These are phyloP conservation scores for Agrenia bidenticulata DNA, from an alignment of 2,888 invertebrate genomes.

Conservation along the genomic window DNA sequence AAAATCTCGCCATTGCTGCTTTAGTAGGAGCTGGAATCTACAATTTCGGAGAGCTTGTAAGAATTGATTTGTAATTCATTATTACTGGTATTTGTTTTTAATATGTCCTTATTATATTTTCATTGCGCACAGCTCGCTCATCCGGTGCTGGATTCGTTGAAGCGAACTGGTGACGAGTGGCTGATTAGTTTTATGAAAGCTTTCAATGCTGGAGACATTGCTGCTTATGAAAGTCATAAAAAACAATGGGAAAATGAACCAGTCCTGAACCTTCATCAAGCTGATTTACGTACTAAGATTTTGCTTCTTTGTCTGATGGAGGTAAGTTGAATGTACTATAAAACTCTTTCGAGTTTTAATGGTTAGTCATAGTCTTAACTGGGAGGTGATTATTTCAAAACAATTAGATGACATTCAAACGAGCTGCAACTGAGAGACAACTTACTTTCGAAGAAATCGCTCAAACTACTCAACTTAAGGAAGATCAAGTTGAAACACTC, in stretches of 20 bases:
- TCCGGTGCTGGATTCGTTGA: slow-evolving; percentile 83
- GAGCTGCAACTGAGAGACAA: slow-evolving; percentile 81
- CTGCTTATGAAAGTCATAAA: slow-evolving; percentile 71
- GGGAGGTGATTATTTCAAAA: neutral
- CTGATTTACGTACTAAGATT: slow-evolving; percentile 85
- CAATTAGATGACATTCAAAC: slow-evolving; percentile 88
- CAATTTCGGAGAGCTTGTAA: slow-evolving; percentile 90
- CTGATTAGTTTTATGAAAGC: slow-evolving; percentile 79
- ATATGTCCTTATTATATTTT: slow-evolving; percentile 14
- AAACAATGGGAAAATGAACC: slow-evolving; percentile 76
- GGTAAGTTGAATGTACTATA: slow-evolving; percentile 57
- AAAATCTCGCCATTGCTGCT: slow-evolving; percentile 89
- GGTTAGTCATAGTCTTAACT: neutral
- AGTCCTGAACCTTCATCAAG: slow-evolving; percentile 78
- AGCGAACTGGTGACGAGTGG: slow-evolving; percentile 82
- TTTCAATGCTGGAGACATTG: slow-evolving; percentile 81
- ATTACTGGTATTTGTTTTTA: slow-evolving; percentile 4
- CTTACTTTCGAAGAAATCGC: slow-evolving; percentile 90
- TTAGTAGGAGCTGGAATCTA: slow-evolving; percentile 92
- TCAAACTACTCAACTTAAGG: slow-evolving; percentile 76
- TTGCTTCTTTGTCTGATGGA: slow-evolving; percentile 95
- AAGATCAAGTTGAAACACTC: slow-evolving; percentile 84
- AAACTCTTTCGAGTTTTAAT: neutral
- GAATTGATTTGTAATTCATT: neutral
- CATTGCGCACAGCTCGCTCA: slow-evolving; percentile 74